Percentiles rank a stretch among this genome's conserved stretches.
These are phyloP conservation scores for Lamprotornis superbus DNA, from an alignment of 2,113 vertebrate species.

Conservation along the genomic window DNA sequence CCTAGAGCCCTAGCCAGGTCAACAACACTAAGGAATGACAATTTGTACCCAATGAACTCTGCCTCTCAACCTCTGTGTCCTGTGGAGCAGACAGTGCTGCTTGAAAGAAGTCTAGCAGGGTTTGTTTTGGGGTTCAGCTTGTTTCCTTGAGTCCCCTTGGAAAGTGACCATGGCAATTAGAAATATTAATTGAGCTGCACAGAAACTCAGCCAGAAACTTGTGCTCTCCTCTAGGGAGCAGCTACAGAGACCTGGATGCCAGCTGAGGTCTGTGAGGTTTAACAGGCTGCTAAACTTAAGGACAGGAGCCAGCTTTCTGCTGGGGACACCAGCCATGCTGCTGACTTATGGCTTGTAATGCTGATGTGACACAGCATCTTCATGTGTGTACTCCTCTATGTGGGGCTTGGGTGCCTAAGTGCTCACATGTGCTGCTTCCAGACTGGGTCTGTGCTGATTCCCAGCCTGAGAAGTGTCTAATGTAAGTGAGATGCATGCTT, in stretches of 20 bases:
- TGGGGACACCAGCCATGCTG: background rate
- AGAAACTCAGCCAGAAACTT: background rate
- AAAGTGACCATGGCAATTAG: constrained; percentile 6
- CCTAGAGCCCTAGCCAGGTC: constrained; percentile 34
- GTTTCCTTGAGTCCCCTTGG: background rate
- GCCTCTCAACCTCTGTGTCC: background rate
- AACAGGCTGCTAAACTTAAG: background rate
- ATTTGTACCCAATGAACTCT: background rate
- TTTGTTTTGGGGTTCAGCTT: background rate
- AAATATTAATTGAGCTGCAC: constrained; percentile 9
- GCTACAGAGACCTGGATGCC: background rate
- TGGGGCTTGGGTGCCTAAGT: accelerated
- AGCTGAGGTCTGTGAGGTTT: background rate
- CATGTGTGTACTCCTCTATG: background rate
- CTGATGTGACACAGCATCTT: accelerated
- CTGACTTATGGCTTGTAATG: background rate
- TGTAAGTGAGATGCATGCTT: accelerated
- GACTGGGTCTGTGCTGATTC: background rate
- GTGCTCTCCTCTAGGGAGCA: background rate
- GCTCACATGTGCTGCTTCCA: background rate
- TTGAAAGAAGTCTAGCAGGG: background rate
- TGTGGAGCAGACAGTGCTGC: background rate
- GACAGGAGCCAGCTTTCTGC: background rate
- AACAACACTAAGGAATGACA: constrained; percentile 11
- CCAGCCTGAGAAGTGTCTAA: background rate